These are phyloP conservation scores for Drosophila novamexicana DNA, from an alignment of 1,140 invertebrate genomes.

Conservation along the genomic window DNA sequence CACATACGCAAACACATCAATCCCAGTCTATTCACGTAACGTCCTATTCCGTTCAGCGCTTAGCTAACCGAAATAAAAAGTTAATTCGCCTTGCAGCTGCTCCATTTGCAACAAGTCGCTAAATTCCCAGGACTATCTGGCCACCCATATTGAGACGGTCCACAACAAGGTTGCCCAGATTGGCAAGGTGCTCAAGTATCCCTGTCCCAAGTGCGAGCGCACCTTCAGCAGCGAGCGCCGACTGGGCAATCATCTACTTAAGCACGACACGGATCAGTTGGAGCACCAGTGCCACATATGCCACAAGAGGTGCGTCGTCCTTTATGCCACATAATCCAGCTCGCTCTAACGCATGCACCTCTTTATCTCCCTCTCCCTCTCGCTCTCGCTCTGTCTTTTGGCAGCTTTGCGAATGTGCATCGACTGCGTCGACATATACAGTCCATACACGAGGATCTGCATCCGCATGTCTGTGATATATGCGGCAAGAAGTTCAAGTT, in stretches of 20 bases:
- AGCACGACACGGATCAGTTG: conserved; percentile 71
- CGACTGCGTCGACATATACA: conserved; percentile 70
- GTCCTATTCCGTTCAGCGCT: too few species aligned
- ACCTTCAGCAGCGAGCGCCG: conserved; percentile 68
- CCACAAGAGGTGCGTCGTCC: conserved; percentile 56
- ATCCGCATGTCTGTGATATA: conserved; percentile 75
- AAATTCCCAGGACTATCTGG: conserved; percentile 70
- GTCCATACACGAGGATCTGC: conserved; percentile 73
- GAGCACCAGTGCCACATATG: conserved; percentile 74
- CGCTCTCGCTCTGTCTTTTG: neutral
- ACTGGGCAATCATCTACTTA: conserved; percentile 62
- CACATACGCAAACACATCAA: conserved; percentile 78
- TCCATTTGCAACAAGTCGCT: conserved; percentile 74
- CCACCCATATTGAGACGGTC: conserved; percentile 75
- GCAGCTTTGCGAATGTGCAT: conserved; percentile 68
- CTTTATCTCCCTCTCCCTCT: conserved; percentile 3
- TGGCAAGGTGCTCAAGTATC: conserved; percentile 57
- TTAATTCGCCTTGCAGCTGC: conserved; percentile 52
- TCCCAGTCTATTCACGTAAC: conserved; percentile 74
- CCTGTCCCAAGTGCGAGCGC: conserved; percentile 72
- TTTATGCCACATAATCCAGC: neutral
- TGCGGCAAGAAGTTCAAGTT: conserved; percentile 81
- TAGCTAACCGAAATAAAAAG: neutral
- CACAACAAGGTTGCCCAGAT: conserved; percentile 68
- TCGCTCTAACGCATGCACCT: conserved; percentile 5